Evolutionary conservation across 2,797 vertebrate species (phyloP).

Genomic region (Yasuhikotakia modesta): DNA sequence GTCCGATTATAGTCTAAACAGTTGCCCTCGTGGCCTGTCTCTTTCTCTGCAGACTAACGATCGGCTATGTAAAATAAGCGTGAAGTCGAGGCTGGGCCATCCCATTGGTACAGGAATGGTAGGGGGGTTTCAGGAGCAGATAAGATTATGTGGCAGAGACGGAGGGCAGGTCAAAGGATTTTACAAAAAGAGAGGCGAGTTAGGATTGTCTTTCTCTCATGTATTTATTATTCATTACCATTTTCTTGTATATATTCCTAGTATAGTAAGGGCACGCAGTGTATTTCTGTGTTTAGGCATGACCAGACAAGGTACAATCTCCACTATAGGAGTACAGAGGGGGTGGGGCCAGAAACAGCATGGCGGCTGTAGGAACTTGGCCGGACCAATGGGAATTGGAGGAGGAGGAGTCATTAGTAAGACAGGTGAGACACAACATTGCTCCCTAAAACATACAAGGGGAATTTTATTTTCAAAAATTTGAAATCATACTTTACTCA

Average conservation of each 20-base stretch:
- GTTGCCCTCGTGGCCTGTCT: background rate
- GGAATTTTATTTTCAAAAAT: no score
- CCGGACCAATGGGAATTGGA: constrained; percentile 64
- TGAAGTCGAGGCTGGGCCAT: constrained; percentile 83
- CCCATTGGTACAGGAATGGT: constrained; percentile 73
- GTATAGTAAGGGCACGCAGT: no score
- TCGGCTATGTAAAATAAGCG: constrained; percentile 78
- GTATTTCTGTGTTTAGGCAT: constrained; percentile 14
- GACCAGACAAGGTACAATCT: background rate
- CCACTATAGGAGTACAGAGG: background rate
- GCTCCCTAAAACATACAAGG: background rate
- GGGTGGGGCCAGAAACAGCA: constrained; percentile 41
- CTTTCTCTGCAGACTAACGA: constrained; percentile 76
- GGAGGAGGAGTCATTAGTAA: constrained; percentile 70
- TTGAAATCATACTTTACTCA: no score
- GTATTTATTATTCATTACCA: no score
- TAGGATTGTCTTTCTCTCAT: background rate
- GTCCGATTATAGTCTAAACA: constrained; percentile 3
- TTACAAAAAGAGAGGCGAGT: constrained; percentile 76
- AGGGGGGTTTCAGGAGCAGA: constrained; percentile 72
- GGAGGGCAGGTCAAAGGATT: constrained; percentile 63
- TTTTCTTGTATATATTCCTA: no score
- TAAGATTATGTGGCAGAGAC: constrained; percentile 53
- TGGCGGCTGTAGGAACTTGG: constrained; percentile 73
- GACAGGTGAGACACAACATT: constrained; percentile 73